These are phyloP conservation scores for Catharus fuscescens DNA, from an alignment of 2,113 vertebrate genomes.

Conservation along the genomic window DNA sequence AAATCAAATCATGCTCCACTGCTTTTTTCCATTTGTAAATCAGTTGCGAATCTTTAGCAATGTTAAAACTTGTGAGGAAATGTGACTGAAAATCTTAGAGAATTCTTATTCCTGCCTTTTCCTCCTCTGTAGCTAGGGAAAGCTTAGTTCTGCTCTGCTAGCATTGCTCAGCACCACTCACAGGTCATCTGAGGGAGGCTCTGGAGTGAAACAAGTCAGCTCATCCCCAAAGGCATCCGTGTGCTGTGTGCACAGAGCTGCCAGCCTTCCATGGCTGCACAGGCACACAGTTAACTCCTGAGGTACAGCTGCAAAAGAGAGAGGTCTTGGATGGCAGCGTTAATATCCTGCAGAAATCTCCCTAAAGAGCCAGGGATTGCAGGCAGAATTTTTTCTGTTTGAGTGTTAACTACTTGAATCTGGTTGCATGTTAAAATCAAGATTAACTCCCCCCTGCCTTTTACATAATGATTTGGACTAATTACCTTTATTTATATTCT, in stretches of 20 bases:
- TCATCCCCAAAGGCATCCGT: constrained; percentile 30
- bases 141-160: background rate
- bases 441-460: background rate
- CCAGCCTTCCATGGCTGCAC: background rate
- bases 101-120: background rate
- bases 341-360: background rate
- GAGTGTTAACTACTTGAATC: background rate
- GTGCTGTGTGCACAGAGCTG: constrained; percentile 8
- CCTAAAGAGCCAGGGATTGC: background rate
- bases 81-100: background rate
- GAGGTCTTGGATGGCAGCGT: background rate
- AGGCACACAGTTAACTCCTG: constrained; percentile 35
- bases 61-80: background rate
- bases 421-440: background rate
- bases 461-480: background rate
- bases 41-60: background rate
- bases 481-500: background rate
- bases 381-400: background rate
- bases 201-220: constrained; percentile 18
- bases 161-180: background rate
- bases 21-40: background rate
- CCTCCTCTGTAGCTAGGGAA: background rate
- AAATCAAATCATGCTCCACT: background rate
- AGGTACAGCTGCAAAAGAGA: background rate
- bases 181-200: constrained; percentile 41